Evolutionary conservation across 2,888 invertebrate species (phyloP), one percentile per base, ranked within the genome.

Genomic region (Trachelus tabidus): DNA sequence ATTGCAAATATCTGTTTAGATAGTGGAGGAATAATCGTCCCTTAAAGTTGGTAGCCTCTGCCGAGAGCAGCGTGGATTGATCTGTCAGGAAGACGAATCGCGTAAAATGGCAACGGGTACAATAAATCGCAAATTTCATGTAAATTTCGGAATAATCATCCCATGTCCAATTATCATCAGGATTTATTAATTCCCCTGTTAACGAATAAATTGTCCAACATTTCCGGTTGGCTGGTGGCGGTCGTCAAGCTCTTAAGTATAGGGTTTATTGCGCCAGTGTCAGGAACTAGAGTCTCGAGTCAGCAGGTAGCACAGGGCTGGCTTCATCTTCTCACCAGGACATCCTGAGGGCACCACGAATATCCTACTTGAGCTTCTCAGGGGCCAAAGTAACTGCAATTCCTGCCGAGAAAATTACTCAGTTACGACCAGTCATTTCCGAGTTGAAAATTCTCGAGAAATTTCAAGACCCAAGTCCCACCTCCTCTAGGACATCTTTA

Each of bases 161-260:
- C 23, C 23, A 2, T 9, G 6, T 56, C 1, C 0, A 56, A 56
- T 56, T 56, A 9, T 56, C 23, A 56, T 23, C 2, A 23, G 2
- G 56, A 23, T 56, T 23, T 15, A 40, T 40, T 56, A 56, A 9
- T 9, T 56, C 0, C 1, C 23, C 2, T 56, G 23, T 56, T 56
- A 56, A 23, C 23, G 15, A 56, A 23, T 56, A 56, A 23, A 56
- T 23, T 56, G 9, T 9, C 9, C 56, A 9, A 9, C 23, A 23
- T 23, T 23, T 56, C 9, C 56, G 56, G 23, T 2, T 56, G 23
- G 23, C 79, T 75, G 80, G 75, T 79, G 75, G 76, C 34, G 75
- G 69, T 81, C 79, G 79, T 78, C 75, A 71, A 73, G 80, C 79
- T 78, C 83, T 83, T 83, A 81, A 83, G 81, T 83, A 77, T 68